Evolutionary conservation across 2,797 vertebrate genomes (phyloP), one percentile per base, ranked within the genome.

Genomic region (Pogoniulus pusillus): DNA sequence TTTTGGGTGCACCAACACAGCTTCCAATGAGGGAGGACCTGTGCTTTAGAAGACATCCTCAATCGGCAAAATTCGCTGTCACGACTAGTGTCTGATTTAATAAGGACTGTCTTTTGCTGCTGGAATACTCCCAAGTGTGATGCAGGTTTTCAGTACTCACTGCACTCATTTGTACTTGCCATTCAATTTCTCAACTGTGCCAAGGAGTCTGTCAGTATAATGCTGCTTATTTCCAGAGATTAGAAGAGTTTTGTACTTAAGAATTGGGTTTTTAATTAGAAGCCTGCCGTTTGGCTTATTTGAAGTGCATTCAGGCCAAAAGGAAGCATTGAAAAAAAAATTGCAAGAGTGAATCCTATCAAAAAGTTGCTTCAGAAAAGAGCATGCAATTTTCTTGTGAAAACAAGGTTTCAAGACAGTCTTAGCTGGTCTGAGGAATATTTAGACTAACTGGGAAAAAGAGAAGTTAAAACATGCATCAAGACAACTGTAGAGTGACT

Each of bases 251-350:
- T 86, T 87, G 39, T 57, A 43, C 79, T 73, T 54, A 85, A 85
- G 53, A 91, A 80, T 4, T 65, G 41, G 65, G 20, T 71, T 79
- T 90, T 80, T 82, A 83, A 93, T 91, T 93, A 63, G 64, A 87
- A 94, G 51, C 12, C 37, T 69, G 41, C 26, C 9, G 54, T 64
- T 86, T 73, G 26, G 17, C 68, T 70, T 82, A 49, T 88, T 93
- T 88, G 29, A 51, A 87, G 62, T 55, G 45, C 69, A 72, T 90
- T 93, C 45, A 62, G 59, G 41, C 64, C 72, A 83, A 90, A 91
- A 86, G 27, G 9, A 35, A 92, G 15, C 35, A 51, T 16, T 68
- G 63, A 75, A 69, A 58, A n/a, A 58, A n/a, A 79, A 84, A 16
- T 80, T 47, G 41, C 76, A 57, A 51, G 58, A 69, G 37, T 55